Conservation (phyloP, 1,140 invertebrate species). For the Araneus ventricosus region DNA sequence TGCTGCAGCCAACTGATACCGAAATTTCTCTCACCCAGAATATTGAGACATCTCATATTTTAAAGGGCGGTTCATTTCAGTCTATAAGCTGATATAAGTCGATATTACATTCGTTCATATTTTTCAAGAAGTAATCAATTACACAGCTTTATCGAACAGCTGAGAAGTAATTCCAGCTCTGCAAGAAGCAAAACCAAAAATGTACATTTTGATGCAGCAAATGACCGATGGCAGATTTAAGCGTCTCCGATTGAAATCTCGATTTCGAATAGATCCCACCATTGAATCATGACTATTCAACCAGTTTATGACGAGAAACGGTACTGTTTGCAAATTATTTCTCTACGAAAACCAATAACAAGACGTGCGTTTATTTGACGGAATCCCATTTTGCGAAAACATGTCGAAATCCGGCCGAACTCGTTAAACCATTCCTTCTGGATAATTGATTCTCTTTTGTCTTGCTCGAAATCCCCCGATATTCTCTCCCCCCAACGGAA, state of each 20-base stretch:
- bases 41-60: no score
- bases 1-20: no score
- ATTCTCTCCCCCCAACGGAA: neutral
- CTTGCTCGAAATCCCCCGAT: neutral
- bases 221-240: neutral
- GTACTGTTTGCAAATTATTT: neutral
- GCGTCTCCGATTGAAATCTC: neutral
- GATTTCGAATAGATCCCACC: neutral
- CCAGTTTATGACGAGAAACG: neutral
- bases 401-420: neutral
- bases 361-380: neutral
- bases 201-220: neutral
- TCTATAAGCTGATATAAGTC: no score
- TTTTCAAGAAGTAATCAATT: no score
- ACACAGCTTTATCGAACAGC: neutral
- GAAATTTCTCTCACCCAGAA: no score
- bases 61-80: no score
- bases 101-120: no score
- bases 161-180: neutral
- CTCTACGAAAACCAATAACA: conserved; percentile 16
- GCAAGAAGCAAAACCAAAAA: neutral
- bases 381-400: neutral
- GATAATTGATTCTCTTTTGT: conserved; percentile 48
- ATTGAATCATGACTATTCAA: conserved; percentile 25
- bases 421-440: conserved; percentile 19